Evolutionary conservation across 1,140 invertebrate species (phyloP), one percentile per base, ranked within the genome.

Genomic region (Drosophila mauritiana): DNA sequence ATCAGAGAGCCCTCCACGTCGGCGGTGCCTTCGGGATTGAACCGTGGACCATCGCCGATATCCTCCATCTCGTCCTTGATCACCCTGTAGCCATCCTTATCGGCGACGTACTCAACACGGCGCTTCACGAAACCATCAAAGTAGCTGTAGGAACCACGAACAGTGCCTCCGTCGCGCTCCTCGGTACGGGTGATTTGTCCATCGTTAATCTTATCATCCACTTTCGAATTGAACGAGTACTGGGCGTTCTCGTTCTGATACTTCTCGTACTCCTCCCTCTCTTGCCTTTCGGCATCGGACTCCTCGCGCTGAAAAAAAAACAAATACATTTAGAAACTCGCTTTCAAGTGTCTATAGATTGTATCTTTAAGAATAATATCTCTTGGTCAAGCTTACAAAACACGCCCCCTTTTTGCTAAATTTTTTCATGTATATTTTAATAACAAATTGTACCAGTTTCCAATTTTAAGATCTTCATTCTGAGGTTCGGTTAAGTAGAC

Each of bases 81-180:
- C 20, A 95, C 93, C 74, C 94, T 86, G 89, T 94, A 95, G 59
- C 94, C 94, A 61, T 94, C 92, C 79, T 94, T 93, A 81, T 95
- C 94, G 78, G 94, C 94, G 52, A 92, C 93, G 74, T 95, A 95
- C 52, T 93, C 84, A 0, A 94, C 93, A 7, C 91, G 94, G n/a
- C 94, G 91, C 57, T 86, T 85, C 64, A 93, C 93, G 69, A 84
- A 94, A 3, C 94, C 94, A 90, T 95, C 94, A 56, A 92, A 93
- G 83, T 94, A 95, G 20, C 93, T 93, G 76, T 95, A 95, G 42
- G 88, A 89, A 6, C 94, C 94, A 13, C 70, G 91, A 31, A 92
- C 93, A n/a, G 93, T 90, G 6, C 93, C 93, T 5, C 80, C 91
- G 17, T 94, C 93, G 34, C 94, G 92, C 3, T 83, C 81, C 90